Evolutionary conservation across 2,113 vertebrate species (phyloP).

Genomic region (Neolamprologus devosi): DNA sequence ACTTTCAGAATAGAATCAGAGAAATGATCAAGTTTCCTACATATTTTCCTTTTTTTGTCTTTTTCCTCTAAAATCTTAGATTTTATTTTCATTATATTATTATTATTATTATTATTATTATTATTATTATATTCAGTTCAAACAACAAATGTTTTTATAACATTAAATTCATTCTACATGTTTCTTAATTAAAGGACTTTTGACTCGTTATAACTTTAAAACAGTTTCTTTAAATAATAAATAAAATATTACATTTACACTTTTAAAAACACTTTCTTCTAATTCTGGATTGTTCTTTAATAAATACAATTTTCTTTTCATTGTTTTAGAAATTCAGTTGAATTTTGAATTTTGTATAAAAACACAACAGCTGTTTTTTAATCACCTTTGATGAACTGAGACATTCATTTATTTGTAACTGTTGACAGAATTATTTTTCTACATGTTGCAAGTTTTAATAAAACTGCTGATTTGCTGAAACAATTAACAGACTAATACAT

Average conservation of each 20-base stretch:
- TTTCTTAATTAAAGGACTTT: neutral
- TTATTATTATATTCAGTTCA: too few species aligned
- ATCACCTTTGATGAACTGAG: rapidly evolving
- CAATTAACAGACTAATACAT: rapidly evolving
- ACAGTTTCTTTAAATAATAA: neutral
- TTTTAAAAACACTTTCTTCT: neutral
- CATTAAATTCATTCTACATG: neutral
- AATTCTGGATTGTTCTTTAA: neutral
- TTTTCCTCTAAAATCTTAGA: too few species aligned
- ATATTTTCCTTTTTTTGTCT: neutral
- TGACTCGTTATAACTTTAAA: rapidly evolving
- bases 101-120: too few species aligned
- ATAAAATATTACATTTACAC: neutral
- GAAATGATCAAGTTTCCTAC: rapidly evolving
- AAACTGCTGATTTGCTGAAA: neutral
- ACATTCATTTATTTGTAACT: neutral
- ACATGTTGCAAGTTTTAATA: neutral
- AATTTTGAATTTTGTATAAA: rapidly evolving
- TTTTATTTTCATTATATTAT: neutral
- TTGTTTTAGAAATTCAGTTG: neutral
- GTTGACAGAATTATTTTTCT: rapidly evolving
- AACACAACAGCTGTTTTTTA: rapidly evolving
- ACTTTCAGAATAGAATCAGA: rapidly evolving
- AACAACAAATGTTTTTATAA: neutral
- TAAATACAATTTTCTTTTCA: neutral